These are phyloP conservation scores for Amorpha juglandis DNA, from an alignment of 2,888 invertebrate species.

Conservation along the genomic window DNA sequence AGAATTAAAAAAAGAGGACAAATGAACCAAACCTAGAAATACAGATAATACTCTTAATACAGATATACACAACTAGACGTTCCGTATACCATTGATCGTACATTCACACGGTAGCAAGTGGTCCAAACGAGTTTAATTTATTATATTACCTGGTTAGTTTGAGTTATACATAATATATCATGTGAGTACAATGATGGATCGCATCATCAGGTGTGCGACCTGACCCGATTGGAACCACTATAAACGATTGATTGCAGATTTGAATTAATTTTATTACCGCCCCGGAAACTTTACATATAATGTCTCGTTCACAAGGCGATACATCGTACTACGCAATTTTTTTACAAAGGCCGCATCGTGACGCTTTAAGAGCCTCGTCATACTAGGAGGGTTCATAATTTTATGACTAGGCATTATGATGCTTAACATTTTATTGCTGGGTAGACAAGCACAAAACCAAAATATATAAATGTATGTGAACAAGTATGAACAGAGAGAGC, in stretches of 20 bases:
- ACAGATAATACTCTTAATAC: too few species aligned
- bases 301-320: not conserved
- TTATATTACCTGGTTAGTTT: constrained; percentile 2
- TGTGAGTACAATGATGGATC: not conserved
- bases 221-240: not conserved
- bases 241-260: constrained; percentile 1
- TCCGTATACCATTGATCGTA: not conserved
- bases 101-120: constrained; percentile 19
- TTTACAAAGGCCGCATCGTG: too few species aligned
- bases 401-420: too few species aligned
- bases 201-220: constrained; percentile 6
- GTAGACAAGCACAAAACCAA: too few species aligned
- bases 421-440: too few species aligned
- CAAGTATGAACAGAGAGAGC: too few species aligned
- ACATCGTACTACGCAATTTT: not conserved
- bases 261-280: constrained; percentile 12
- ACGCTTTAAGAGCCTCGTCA: too few species aligned
- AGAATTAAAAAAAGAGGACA: too few species aligned
- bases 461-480: too few species aligned
- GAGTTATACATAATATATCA: not conserved
- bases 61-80: not conserved
- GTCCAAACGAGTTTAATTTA: constrained; percentile 19
- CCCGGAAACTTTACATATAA: not conserved
- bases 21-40: not conserved
- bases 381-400: too few species aligned